These are phyloP conservation scores for Ischnura elegans DNA, from an alignment of 2,888 invertebrate genomes.

Conservation along the genomic window DNA sequence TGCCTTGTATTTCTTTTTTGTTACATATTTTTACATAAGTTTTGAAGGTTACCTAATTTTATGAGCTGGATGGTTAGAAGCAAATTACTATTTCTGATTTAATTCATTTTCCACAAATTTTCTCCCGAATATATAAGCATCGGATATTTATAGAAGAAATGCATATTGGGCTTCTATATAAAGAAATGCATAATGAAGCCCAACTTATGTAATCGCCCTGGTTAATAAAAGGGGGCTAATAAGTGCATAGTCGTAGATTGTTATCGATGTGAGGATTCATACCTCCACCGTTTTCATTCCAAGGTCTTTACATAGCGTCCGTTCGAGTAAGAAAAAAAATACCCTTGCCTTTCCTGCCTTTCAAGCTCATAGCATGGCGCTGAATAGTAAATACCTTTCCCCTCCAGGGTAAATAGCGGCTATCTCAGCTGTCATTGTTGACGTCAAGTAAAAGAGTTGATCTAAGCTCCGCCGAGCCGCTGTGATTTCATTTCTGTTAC, in stretches of 20 bases:
- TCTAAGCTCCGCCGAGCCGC: background rate
- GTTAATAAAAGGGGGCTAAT: background rate
- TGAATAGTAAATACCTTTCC: background rate
- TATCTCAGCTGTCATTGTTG: background rate
- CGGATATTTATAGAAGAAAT: too few relatives aligned
- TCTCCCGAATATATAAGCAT: too few relatives aligned
- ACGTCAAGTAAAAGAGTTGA: background rate
- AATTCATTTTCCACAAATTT: too few relatives aligned
- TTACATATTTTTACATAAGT: too few relatives aligned
- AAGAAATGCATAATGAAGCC: background rate
- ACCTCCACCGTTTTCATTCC: background rate
- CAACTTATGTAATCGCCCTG: background rate
- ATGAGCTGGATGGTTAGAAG: too few relatives aligned
- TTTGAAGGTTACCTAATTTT: too few relatives aligned
- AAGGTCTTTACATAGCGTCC: background rate
- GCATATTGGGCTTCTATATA: too few relatives aligned
- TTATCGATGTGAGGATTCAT: background rate
- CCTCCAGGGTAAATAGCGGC: background rate
- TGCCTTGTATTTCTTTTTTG: too few relatives aligned
- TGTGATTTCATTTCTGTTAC: background rate
- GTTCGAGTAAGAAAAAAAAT: background rate
- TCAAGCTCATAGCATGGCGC: background rate
- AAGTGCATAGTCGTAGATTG: background rate
- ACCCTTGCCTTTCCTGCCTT: background rate
- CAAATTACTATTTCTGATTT: too few relatives aligned